Evolutionary conservation across 2,797 vertebrate genomes (phyloP), one percentile per base, ranked within the genome.

Genomic region (Sylvia borin): DNA sequence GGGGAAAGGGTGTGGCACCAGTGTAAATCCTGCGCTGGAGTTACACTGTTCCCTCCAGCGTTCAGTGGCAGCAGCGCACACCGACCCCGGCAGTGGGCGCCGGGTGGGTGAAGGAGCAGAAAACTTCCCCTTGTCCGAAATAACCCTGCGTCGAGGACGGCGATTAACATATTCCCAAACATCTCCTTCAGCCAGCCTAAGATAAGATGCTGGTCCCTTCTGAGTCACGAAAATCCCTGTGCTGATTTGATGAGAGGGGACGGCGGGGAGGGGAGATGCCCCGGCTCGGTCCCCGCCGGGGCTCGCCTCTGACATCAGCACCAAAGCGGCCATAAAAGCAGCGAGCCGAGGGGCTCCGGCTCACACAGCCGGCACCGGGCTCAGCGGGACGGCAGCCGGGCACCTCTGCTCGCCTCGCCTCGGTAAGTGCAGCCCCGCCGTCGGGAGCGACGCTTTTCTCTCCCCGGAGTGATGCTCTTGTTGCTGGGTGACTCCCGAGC

Each of bases 291-390:
- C 68, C 77, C 38, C 8, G 58, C 58, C 26, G 38, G 95, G 75
- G 53, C 66, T 88, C 58, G 77, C 62, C 78, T 91, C 86, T 97
- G 97, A 97, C 97, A 97, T 97, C 97, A 97, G 94, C 89, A 43
- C 8, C 1, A 42, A 93, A 32, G 36, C 36, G 14, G 68, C 92
- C 83, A 98, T 98, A 98, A 97, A 98, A 97, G 66, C 87, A 12
- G 91, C 36, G 8, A 14, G 9, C 13, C 8, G 74, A 43, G 73
- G 70, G 95, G 81, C 93, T 66, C 67, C 14, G 4, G 65, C 78
- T 92, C 77, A 67, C 16, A 36, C 17, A 3, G 80, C 38, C 7
- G 70, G 36, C 68, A 7, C 67, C 54, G 3, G 16, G 71, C 89
- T 91, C 93, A 65, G 92, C 32, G 47, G 73, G 60, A 90, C 87